Conservation (phyloP, 2,113 vertebrate genomes). For the Copsychus sechellarum region DNA sequence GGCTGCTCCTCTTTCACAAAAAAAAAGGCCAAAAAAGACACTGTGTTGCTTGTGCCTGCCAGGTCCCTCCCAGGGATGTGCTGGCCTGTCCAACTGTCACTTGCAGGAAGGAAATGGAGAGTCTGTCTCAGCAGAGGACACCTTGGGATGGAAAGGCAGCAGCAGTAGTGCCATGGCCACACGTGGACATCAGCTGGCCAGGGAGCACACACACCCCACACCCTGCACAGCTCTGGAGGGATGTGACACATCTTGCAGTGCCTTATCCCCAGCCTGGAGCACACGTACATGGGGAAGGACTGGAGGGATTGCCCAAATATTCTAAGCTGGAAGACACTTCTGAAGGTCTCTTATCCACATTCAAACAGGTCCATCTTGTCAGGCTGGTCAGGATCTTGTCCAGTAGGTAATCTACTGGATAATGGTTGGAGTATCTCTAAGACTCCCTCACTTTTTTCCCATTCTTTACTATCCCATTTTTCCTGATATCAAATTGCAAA, state of each 20-base stretch:
- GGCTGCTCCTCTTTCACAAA: background rate
- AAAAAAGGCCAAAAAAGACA: background rate
- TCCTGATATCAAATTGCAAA: background rate
- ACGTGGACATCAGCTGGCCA: background rate
- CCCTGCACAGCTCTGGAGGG: accelerated
- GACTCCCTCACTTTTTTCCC: background rate
- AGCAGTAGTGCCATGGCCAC: accelerated
- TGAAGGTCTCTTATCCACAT: background rate
- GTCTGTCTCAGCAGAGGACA: background rate
- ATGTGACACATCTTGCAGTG: background rate
- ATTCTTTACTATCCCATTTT: background rate
- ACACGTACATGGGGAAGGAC: accelerated
- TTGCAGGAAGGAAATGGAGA: background rate
- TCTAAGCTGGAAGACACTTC: background rate
- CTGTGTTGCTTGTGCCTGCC: background rate
- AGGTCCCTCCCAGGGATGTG: background rate
- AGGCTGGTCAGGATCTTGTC: background rate
- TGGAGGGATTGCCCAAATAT: background rate
- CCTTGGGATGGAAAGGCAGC: background rate
- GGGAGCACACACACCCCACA: background rate
- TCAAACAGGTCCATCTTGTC: background rate
- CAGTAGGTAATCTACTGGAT: background rate
- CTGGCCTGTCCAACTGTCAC: background rate
- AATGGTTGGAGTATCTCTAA: background rate
- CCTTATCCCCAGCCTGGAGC: background rate